Evolutionary conservation across 1,140 invertebrate genomes (phyloP).

Genomic region (Amyelois transitella): DNA sequence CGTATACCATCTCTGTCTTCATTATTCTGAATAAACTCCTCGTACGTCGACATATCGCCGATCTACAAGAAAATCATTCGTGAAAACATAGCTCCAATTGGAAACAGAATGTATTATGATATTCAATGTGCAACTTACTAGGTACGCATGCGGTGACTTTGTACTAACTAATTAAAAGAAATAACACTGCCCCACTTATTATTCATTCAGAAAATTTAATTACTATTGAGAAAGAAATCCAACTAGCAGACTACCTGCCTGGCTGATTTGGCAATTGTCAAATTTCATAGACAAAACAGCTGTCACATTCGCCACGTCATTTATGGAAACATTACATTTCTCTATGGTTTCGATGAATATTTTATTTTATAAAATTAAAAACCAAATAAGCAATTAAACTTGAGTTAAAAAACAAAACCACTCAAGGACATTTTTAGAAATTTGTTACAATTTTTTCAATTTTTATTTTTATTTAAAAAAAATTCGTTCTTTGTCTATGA

Average conservation of each 20-base stretch:
- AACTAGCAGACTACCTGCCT: slow-evolving; percentile 28
- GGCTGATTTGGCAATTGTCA: slow-evolving; percentile 72
- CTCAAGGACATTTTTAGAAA: too few species aligned
- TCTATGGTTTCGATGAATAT: background rate
- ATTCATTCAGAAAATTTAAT: slow-evolving; percentile 46
- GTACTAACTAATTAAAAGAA: slow-evolving; percentile 22
- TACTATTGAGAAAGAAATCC: slow-evolving; percentile 25
- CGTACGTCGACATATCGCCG: slow-evolving; percentile 86
- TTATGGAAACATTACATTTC: slow-evolving; percentile 51
- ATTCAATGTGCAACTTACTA: slow-evolving; percentile 38
- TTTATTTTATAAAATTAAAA: too few species aligned
- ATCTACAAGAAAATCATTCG: slow-evolving; percentile 40
- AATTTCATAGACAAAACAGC: slow-evolving; percentile 53
- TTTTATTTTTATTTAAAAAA: too few species aligned
- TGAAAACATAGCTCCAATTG: slow-evolving; percentile 14
- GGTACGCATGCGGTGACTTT: slow-evolving; percentile 21
- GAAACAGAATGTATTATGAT: slow-evolving; percentile 2
- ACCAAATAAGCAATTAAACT: too few species aligned
- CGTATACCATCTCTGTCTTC: slow-evolving; percentile 98
- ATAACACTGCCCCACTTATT: slow-evolving; percentile 17
- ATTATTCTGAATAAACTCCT: slow-evolving; percentile 98
- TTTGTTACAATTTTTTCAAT: too few species aligned
- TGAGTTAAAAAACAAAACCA: too few species aligned
- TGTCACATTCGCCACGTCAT: slow-evolving; percentile 71
- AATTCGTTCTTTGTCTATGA: slow-evolving; percentile 4